Evolutionary conservation across 1,140 invertebrate species (phyloP), one percentile per base, ranked within the genome.

Genomic region (Brachionus sp.): DNA sequence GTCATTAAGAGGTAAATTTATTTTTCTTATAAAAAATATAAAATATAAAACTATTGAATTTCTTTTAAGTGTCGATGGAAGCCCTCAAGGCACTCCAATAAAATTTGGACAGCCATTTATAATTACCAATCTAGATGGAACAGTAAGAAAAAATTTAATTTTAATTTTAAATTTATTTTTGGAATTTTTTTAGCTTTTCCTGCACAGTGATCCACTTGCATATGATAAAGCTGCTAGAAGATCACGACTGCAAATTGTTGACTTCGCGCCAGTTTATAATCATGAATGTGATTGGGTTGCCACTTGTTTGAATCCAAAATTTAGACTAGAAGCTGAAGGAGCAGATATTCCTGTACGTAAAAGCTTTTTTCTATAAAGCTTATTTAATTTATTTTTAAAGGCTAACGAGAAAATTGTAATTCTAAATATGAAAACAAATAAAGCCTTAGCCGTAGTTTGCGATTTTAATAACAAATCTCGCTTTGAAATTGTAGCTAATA

Each of bases 311-410:
- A 86, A 89, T 83, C 88, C 88, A 29, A 84, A 86, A 73, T 57
- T 88, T n/a, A 84, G 88, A 77, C 73, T 89, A 70, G 88, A 89
- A 78, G 86, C 86, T 84, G 88, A 89, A 85, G 85, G 85, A n/a
- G 70, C 85, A 46, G 86, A 87, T 29, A 87, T 89, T 10, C 85
- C 85, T 33, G 88, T 88, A 85, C 86, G 85, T 85, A 62, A n/a
- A 42, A 3, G 23, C 29, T 66, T 7, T 66, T 66, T 13, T 25
- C n/a, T 16, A 1, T 1, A 10, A 66, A 10, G 13, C 37, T 70
- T 42, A 39, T 70, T 70, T 44, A 35, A 35, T 13, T 33, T 70
- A 13, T 23, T 1, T 9, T 44, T 9, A 37, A 84, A 88, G 87
- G 87, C 87, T 25, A 88, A 88, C 84, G 84, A 85, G 10, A 85